These are phyloP conservation scores for Otocyon megalotis DNA, from an alignment of 2,113 vertebrate genomes.

Conservation along the genomic window DNA sequence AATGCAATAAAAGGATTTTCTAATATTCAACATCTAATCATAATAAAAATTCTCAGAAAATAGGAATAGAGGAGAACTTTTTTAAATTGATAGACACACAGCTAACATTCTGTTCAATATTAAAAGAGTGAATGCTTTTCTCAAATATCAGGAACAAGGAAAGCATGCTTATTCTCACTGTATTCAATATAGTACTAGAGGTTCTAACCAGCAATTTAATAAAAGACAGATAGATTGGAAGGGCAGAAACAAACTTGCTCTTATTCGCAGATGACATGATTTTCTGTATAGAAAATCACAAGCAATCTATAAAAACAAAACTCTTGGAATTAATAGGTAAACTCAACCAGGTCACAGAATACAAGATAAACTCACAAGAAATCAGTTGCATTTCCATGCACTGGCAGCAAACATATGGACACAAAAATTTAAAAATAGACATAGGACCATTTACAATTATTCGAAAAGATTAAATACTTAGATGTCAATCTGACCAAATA, in stretches of 20 bases:
- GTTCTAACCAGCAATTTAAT: background rate
- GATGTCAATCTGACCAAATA: background rate
- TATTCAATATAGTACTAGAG: background rate
- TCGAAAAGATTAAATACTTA: background rate
- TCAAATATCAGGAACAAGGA: background rate
- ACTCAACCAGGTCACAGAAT: background rate
- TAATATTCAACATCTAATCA: background rate
- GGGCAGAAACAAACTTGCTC: background rate
- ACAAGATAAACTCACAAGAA: background rate
- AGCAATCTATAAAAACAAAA: background rate
- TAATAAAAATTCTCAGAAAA: background rate
- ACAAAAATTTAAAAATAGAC: background rate
- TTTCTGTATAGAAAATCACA: background rate
- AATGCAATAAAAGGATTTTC: background rate
- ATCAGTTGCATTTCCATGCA: background rate
- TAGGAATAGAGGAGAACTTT: background rate
- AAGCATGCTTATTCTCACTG: background rate
- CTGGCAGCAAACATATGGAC: background rate
- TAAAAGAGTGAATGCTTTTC: background rate
- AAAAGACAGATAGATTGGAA: background rate
- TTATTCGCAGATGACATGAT: background rate
- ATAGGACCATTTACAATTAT: background rate
- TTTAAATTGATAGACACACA: background rate
- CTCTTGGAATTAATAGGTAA: background rate
- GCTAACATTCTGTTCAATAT: background rate